phyloP scores from a whole-genome alignment of 2,797 vertebrate species.

The Semotilus atromaculatus region DNA sequence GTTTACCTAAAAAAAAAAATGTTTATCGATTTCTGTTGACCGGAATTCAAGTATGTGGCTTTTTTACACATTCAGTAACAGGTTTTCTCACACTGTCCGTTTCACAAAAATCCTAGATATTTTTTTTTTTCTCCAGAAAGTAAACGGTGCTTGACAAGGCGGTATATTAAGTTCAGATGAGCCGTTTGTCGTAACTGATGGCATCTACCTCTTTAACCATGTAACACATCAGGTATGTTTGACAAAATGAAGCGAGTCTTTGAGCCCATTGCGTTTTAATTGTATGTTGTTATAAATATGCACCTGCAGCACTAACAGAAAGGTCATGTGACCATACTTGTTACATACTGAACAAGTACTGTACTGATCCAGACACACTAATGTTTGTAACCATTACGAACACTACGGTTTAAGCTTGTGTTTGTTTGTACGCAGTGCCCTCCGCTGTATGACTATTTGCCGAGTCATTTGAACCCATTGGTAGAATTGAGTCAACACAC shows the following conservation, averaged over 20 bases:
- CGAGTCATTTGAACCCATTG: not conserved
- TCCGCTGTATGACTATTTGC: not conserved
- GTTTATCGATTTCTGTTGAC: not conserved
- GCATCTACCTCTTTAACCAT: slow-evolving; percentile 57
- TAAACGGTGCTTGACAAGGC: not conserved
- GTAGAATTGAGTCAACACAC: not conserved
- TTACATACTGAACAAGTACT: not conserved
- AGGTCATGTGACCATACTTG: slow-evolving; percentile 4
- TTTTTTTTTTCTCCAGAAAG: slow-evolving; percentile 4
- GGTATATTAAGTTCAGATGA: slow-evolving; percentile 16
- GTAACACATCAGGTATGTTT: slow-evolving; percentile 28
- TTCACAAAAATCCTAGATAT: not conserved
- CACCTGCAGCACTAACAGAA: slow-evolving; percentile 11
- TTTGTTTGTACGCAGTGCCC: slow-evolving; percentile 4
- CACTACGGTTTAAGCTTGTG: slow-evolving; percentile 30
- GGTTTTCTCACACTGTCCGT: not conserved
- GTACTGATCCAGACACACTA: slow-evolving; percentile 39
- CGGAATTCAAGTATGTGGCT: not conserved
- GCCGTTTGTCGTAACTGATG: slow-evolving; percentile 26
- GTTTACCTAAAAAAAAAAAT: not conserved
- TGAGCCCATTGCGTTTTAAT: slow-evolving; percentile 10
- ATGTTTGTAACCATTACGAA: slow-evolving; percentile 1
- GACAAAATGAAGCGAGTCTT: slow-evolving; percentile 24
- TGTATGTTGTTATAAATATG: slow-evolving; percentile 18
- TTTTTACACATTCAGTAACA: not conserved